These are phyloP conservation scores for Drosophila paulistorum DNA, from an alignment of 1,140 invertebrate genomes.

Conservation along the genomic window DNA sequence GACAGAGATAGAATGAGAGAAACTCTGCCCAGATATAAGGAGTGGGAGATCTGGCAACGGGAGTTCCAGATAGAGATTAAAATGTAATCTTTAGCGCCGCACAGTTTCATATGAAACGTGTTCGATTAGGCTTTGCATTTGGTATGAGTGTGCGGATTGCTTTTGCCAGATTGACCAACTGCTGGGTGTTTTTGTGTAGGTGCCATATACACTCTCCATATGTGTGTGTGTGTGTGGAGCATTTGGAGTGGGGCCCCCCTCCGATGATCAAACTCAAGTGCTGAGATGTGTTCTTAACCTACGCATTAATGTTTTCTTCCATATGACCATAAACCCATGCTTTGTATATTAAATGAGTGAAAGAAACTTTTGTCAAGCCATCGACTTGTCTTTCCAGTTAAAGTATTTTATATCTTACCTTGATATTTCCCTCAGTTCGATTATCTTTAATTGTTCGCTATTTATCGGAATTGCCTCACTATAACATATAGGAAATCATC, in stretches of 20 bases:
- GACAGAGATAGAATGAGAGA: background rate
- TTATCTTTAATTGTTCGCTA: too few species aligned
- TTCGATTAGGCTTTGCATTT: conserved; percentile 68
- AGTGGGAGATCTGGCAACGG: background rate
- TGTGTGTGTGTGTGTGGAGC: conserved; percentile 14
- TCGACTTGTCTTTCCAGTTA: background rate
- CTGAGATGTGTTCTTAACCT: conserved; percentile 65
- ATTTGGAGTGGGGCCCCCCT: conserved; percentile 49
- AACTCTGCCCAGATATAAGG: background rate
- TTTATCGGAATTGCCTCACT: too few species aligned
- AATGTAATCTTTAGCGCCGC: conserved; percentile 79
- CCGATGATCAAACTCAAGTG: conserved; percentile 61
- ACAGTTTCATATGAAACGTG: conserved; percentile 73
- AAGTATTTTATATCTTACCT: background rate
- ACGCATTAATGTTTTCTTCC: conserved; percentile 37
- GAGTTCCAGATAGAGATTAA: conserved; percentile 59
- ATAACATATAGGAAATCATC: too few species aligned
- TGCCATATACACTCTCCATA: conserved; percentile 17
- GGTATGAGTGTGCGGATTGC: conserved; percentile 7
- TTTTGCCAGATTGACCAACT: conserved; percentile 55
- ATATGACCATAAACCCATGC: background rate
- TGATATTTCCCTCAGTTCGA: too few species aligned
- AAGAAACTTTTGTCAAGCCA: conserved; percentile 1
- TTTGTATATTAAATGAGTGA: background rate
- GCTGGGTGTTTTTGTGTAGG: conserved; percentile 59